Evolutionary conservation across 2,797 vertebrate species (phyloP).

Genomic region (Catharus ustulatus): DNA sequence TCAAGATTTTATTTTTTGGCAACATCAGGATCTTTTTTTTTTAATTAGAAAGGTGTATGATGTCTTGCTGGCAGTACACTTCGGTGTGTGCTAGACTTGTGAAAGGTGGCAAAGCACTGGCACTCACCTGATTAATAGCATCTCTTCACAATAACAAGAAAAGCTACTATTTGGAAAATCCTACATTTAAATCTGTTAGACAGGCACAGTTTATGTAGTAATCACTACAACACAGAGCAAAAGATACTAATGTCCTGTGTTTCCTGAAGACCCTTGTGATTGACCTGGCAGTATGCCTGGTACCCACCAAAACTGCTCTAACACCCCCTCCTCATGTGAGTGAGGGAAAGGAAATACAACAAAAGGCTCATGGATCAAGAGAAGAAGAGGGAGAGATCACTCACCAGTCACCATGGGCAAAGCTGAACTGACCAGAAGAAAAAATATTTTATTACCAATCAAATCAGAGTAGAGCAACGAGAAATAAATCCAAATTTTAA

Average conservation of each 20-base stretch:
- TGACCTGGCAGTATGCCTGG: background rate
- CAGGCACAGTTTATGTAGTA: background rate
- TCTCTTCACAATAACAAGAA: background rate
- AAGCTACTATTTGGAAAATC: background rate
- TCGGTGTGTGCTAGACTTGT: background rate
- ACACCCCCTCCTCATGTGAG: background rate
- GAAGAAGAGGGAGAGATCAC: background rate
- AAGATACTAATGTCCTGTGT: background rate
- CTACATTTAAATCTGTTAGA: background rate
- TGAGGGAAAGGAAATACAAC: background rate
- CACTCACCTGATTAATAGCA: background rate
- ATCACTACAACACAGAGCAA: background rate
- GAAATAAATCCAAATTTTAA: background rate
- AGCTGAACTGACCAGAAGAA: background rate
- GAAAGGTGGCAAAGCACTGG: background rate
- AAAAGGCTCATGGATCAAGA: background rate
- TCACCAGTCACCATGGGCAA: background rate
- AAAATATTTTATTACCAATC: background rate
- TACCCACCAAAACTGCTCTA: background rate
- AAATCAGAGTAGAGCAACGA: background rate
- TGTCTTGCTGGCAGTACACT: background rate
- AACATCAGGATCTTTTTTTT: background rate
- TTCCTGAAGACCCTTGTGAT: background rate
- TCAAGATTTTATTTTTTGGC: background rate
- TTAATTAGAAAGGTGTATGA: background rate